A percentile compares a stretch with the other conserved stretches of the same genome.
phyloP scores from a whole-genome alignment of 37 sponge, comb jelly and placozoan species.

The Spongilla lacustris region DNA sequence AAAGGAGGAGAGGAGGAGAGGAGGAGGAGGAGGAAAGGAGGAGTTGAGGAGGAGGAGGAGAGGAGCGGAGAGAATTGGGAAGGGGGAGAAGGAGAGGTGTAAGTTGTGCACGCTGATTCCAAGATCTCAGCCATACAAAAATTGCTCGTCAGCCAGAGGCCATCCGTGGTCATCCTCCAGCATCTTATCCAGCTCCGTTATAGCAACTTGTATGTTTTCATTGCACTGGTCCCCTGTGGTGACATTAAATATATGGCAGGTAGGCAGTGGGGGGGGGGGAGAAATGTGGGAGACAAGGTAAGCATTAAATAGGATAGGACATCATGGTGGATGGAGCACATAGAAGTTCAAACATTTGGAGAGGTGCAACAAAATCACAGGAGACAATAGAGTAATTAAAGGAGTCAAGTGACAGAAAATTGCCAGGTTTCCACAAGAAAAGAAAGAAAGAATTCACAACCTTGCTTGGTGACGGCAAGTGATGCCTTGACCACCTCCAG shows the following conservation, averaged over 20 bases:
- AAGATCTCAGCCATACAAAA: not conserved
- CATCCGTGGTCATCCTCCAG: not conserved
- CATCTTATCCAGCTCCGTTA: not conserved
- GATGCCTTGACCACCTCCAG: slow-evolving; percentile 81
- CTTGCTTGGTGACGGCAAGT: slow-evolving; percentile 38
- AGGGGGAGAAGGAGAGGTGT: not conserved
- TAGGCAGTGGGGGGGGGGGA: not conserved
- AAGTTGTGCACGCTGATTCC: not conserved
- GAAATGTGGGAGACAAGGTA: not conserved
- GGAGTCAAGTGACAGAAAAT: not conserved
- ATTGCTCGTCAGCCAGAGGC: not conserved
- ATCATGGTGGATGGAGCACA: not conserved
- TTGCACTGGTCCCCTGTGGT: not conserved
- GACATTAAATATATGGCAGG: not conserved
- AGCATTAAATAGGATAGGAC: not conserved
- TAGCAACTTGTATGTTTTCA: not conserved
- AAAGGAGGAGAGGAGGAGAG: not conserved
- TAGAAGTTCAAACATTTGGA: not conserved
- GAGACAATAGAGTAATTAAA: not conserved
- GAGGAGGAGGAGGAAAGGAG: not conserved
- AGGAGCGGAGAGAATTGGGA: not conserved
- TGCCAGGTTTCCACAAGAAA: not conserved
- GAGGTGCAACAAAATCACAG: too few relatives aligned
- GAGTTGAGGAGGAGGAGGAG: not conserved
- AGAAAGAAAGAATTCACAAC: not conserved